These are phyloP conservation scores for Melanotaenia pygmaea DNA, from an alignment of 2,797 vertebrate genomes.

Conservation along the genomic window DNA sequence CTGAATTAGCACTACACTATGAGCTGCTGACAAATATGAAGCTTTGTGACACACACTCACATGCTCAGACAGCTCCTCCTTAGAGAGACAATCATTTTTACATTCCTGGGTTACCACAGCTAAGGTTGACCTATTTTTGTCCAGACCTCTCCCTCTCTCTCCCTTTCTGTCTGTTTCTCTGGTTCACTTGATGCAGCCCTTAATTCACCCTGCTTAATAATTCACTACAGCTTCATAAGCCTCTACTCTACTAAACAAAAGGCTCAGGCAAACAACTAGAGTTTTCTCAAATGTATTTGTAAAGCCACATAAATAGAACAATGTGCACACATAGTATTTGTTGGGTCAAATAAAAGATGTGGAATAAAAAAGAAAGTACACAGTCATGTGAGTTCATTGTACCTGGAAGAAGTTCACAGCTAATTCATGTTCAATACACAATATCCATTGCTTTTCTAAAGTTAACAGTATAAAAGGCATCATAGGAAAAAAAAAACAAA, in stretches of 20 bases:
- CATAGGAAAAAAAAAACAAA: neutral
- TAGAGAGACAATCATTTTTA: slow-evolving; percentile 78
- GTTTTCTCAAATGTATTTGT: slow-evolving; percentile 53
- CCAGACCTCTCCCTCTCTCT: slow-evolving; percentile 63
- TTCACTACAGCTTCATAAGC: slow-evolving; percentile 76
- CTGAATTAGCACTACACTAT: slow-evolving; percentile 58
- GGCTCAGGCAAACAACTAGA: slow-evolving; percentile 59
- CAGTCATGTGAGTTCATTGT: neutral
- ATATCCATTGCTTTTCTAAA: slow-evolving; percentile 24
- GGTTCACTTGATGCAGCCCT: slow-evolving; percentile 61
- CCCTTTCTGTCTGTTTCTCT: slow-evolving; percentile 32
- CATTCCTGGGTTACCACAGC: slow-evolving; percentile 78
- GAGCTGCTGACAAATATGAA: slow-evolving; percentile 64
- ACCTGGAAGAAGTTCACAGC: neutral
- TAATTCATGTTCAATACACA: slow-evolving; percentile 23
- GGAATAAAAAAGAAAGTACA: neutral
- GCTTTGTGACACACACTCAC: slow-evolving; percentile 35
- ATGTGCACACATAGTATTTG: neutral
- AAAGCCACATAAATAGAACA: slow-evolving; percentile 32
- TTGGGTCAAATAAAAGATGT: neutral
- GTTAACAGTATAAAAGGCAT: slow-evolving; percentile 13
- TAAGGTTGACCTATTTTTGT: slow-evolving; percentile 85
- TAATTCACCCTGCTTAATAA: slow-evolving; percentile 83
- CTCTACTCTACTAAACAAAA: slow-evolving; percentile 68
- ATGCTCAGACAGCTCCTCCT: slow-evolving; percentile 58